Base-by-base conservation (phyloP, 2,888 invertebrate species). In the Agrochola litura region DNA sequence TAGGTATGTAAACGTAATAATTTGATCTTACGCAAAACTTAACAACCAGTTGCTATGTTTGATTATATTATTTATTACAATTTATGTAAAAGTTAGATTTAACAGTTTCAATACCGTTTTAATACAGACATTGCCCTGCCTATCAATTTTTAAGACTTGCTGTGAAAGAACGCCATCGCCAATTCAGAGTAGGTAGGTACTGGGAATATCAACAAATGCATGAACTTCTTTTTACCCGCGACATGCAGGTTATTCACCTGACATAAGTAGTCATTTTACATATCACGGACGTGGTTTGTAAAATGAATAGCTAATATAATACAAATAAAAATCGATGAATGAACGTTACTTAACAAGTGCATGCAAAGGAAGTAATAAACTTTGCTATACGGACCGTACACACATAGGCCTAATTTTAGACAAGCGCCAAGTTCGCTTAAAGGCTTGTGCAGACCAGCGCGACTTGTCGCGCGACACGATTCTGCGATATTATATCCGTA, bases 351-450 rank as follows among this genome's bases (percentile, higher is more conserved):
- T 91, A 90, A 80, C 46, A 89, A 86, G 76, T 79, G 83, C 85
- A 84, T 84, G 84, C 82, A 73, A 71, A 88, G 91, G 91, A 92
- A 91, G 90, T 89, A 84, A 89, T 92, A 92, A 92, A 92, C 85
- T 84, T 84, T 67, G 86, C 71, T 87, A 80, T 84, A 89, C 83
- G 85, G 73, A 89, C 87, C 90, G 79, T 86, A 49, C 43, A 84
- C 75, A 86, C 76, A 86, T 81, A 81, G 77, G 77, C 87, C 88
- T 91, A 91, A 92, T 87, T 90, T 90, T 92, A 91, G 91, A 87
- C 85, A 84, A 90, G 82, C 85, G 82, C 86, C 86, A 84, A 90
- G 70, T 81, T 52, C 41, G 64, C 72, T 58, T 76, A n/a, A n/a
- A n/a, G n/a, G n/a, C n/a, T n/a, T n/a, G n/a, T n/a, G n/a, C n/a